These are phyloP conservation scores for Entelurus aequoreus DNA, from an alignment of 2,113 vertebrate genomes.

Conservation along the genomic window DNA sequence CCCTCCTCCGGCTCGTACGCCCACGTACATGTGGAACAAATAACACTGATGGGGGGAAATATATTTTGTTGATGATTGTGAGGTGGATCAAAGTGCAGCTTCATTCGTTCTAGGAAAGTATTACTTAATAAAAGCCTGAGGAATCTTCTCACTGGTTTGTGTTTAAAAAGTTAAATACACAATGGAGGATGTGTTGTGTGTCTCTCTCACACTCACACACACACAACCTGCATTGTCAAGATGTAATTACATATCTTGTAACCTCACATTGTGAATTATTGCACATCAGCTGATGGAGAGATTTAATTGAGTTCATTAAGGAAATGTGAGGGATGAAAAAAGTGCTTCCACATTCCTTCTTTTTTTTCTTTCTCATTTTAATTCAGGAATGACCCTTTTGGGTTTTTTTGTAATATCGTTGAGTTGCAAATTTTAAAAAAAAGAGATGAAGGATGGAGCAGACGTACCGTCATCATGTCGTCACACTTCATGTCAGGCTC, in stretches of 20 bases:
- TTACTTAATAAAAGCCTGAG: slow-evolving; percentile 1
- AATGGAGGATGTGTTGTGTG: no score
- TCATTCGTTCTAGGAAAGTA: background rate
- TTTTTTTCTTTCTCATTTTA: background rate
- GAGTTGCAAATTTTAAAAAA: no score
- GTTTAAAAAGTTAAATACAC: no score
- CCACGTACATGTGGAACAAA: slow-evolving; percentile 98
- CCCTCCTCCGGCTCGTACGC: slow-evolving; percentile 93
- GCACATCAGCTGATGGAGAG: no score
- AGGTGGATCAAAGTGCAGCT: background rate
- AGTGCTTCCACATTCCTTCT: background rate
- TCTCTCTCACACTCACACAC: no score
- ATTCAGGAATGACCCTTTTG: background rate
- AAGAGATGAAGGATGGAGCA: background rate
- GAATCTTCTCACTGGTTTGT: slow-evolving; percentile 4
- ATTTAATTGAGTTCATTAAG: no score
- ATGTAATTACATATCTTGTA: no score
- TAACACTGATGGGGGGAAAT: slow-evolving; percentile 79
- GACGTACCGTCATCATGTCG: slow-evolving; percentile 93
- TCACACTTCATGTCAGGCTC: slow-evolving; percentile 98
- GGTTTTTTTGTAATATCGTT: no score
- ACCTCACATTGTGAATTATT: no score
- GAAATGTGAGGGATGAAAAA: no score
- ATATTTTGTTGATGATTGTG: background rate
- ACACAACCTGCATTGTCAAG: no score